Conservation (phyloP, 35 echinoderm and acorn worm species). For the Ophiothrix spiculata region DNA sequence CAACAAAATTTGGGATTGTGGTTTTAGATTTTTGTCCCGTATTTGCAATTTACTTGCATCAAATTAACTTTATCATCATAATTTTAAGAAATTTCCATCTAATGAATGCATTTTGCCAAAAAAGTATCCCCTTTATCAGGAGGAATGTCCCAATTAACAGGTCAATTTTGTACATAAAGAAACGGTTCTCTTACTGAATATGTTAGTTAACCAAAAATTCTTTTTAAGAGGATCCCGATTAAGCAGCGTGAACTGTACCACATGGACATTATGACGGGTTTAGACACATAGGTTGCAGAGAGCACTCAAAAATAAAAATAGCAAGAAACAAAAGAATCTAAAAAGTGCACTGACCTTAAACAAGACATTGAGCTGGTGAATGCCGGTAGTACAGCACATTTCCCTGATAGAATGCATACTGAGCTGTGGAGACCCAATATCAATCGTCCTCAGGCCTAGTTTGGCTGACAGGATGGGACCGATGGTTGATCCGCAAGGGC, state of each 20-base stretch:
- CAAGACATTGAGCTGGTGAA: constrained; percentile 56
- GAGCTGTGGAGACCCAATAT: constrained; percentile 78
- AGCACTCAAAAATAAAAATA: not conserved
- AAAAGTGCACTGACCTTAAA: constrained; percentile 69
- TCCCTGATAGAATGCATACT: constrained; percentile 97
- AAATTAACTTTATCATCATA: too few relatives aligned
- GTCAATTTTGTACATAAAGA: not conserved
- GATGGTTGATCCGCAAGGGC: constrained; percentile 88
- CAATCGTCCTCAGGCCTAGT: constrained; percentile 80
- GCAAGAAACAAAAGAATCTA: not conserved
- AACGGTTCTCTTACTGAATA: not conserved
- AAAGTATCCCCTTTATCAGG: too few relatives aligned
- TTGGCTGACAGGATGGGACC: constrained; percentile 89
- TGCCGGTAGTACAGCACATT: constrained; percentile 72
- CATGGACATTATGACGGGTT: not conserved
- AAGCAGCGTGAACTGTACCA: not conserved
- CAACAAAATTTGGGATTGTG: too few relatives aligned
- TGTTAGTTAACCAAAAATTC: not conserved
- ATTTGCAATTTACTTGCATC: too few relatives aligned
- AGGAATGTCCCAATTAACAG: too few relatives aligned
- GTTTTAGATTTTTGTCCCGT: too few relatives aligned
- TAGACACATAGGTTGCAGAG: not conserved
- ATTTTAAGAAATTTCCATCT: too few relatives aligned
- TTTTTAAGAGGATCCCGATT: not conserved
- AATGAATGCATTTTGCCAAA: too few relatives aligned